Base-by-base conservation (phyloP, 2,797 vertebrate species). In the Periparus ater region DNA sequence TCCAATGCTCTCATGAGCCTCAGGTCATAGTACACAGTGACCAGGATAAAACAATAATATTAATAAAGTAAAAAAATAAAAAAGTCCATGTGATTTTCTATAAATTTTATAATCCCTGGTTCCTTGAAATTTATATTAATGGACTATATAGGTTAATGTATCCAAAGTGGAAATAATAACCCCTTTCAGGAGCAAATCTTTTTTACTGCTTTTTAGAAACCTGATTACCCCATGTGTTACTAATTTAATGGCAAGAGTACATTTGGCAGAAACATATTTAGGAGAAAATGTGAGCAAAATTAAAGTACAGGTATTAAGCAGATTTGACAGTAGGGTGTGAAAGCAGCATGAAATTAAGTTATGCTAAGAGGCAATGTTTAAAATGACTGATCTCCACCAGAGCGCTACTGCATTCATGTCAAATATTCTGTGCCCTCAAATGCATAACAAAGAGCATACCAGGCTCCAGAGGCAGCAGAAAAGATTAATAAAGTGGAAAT, bases 261-360 rank as follows among this genome's bases (percentile, higher is more conserved):
- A n/a, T 58, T 88, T 88, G 68, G 66, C 54, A 91, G 78, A 77
- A 88, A 87, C 16, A 17, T 36, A 63, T 76, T 90, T 88, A 83
- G 40, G 18, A 90, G 48, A 38, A 95, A 94, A 81, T 74, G 54
- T 58, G 60, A 86, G 38, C 25, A 91, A 96, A 93, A 94, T 91
- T 86, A 63, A 95, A 86, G 67, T 44, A 71, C 26, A 78, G 45
- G 57, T 85, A 85, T 92, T 95, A 88, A 73, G 45, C 26, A 74
- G 40, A 26, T 85, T 89, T 95, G 91, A 85, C 45, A 61, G 77
- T 25, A 78, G 45, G 22, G 34, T 89, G 34, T 4, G 11, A 88
- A 92, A 90, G 75, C 6, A 95, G 60, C 91, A 88, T 95, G 78
- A 93, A 95, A 96, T 96, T 93, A 94, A 65, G 55, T 47, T 78